Evolutionary conservation across 2,797 vertebrate species (phyloP).

Genomic region (Choloepus didactylus): DNA sequence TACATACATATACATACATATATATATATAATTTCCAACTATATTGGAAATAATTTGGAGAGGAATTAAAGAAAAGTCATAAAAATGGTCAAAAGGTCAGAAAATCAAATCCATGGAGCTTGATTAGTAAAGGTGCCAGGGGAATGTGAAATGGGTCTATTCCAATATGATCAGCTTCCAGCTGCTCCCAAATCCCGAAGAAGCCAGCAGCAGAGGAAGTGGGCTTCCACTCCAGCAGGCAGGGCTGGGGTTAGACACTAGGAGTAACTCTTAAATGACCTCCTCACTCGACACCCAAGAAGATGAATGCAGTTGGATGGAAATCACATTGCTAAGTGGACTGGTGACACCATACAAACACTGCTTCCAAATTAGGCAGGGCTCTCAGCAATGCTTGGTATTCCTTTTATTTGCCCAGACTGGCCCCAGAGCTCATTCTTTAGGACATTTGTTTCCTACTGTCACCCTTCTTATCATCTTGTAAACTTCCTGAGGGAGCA

Average conservation of each 20-base stretch:
- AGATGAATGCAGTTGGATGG: neutral
- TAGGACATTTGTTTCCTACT: neutral
- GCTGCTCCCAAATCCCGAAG: neutral
- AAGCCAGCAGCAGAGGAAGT: neutral
- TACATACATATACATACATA: too few relatives aligned
- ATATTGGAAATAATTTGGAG: neutral
- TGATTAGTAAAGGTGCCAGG: neutral
- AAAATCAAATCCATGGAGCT: neutral
- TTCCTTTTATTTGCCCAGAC: neutral
- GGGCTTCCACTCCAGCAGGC: neutral
- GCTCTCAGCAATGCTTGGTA: neutral
- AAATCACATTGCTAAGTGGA: neutral
- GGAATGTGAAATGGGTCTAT: neutral
- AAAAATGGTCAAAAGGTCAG: neutral
- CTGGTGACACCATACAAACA: too few relatives aligned
- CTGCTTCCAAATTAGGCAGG: neutral
- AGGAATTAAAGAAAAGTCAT: neutral
- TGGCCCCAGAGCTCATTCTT: neutral
- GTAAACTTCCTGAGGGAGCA: neutral
- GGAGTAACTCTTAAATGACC: neutral
- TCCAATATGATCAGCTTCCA: neutral
- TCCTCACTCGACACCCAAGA: neutral
- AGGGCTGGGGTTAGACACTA: neutral
- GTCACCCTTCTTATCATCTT: neutral
- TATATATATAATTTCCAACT: too few relatives aligned